These are phyloP conservation scores for Eretmocerus hayati DNA, from an alignment of 2,888 invertebrate species.

Conservation along the genomic window DNA sequence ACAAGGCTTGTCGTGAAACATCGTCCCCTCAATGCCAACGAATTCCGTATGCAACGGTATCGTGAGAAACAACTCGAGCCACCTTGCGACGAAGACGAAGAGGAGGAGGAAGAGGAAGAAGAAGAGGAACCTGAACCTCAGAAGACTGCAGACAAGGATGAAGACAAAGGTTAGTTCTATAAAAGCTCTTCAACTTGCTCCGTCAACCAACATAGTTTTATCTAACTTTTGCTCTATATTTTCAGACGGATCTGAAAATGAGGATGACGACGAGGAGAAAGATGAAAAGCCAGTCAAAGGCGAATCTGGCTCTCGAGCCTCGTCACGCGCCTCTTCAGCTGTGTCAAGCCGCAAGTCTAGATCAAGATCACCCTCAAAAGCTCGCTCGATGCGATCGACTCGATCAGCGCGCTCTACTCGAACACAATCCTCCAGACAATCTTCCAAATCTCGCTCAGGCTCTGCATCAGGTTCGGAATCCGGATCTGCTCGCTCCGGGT, in stretches of 20 bases:
- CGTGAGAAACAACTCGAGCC: conserved; percentile 86
- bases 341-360: conserved; percentile 35
- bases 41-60: conserved; percentile 79
- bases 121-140: conserved; percentile 49
- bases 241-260: conserved; percentile 4
- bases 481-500: conserved; percentile 29
- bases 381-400: conserved; percentile 27
- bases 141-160: conserved; percentile 39
- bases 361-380: conserved; percentile 31
- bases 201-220: background rate
- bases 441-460: conserved; percentile 34
- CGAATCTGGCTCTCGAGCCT: conserved; percentile 45
- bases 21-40: conserved; percentile 74
- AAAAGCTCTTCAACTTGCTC: background rate
- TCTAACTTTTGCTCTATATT: background rate
- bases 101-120: conserved; percentile 63
- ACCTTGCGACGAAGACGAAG: conserved; percentile 61
- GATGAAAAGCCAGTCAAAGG: conserved; percentile 27
- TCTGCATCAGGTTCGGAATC: conserved; percentile 24
- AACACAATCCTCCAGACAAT: conserved; percentile 18
- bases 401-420: conserved; percentile 31
- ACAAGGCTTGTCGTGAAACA: conserved; percentile 86
- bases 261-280: conserved; percentile 2
- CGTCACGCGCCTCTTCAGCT: conserved; percentile 38
- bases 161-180: conserved; percentile 35